These are phyloP conservation scores for Cherax destructor DNA, from an alignment of 1,140 invertebrate genomes.

Conservation along the genomic window DNA sequence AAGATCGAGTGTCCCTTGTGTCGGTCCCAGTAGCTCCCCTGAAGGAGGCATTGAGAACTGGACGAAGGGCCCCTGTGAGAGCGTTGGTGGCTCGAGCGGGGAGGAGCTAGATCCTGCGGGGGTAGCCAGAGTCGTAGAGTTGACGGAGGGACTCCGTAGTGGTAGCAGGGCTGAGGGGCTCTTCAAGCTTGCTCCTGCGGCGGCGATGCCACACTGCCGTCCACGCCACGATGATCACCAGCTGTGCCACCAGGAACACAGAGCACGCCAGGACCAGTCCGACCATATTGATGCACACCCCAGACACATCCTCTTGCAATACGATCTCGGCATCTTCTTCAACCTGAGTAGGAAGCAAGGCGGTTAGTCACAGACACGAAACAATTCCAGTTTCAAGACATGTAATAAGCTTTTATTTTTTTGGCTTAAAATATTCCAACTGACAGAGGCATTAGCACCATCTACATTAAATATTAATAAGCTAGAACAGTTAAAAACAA, in stretches of 20 bases:
- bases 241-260: conserved; percentile 87
- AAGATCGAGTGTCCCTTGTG: conserved; percentile 6
- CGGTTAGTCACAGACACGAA: too few species aligned
- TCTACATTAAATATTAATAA: too few species aligned
- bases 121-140: conserved; percentile 89
- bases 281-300: conserved; percentile 85
- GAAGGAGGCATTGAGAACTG: conserved; percentile 33
- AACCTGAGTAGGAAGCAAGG: neutral
- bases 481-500: too few species aligned
- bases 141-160: conserved; percentile 87
- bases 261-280: conserved; percentile 88
- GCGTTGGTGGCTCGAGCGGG: conserved; percentile 52
- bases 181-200: conserved; percentile 79
- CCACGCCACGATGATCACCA: conserved; percentile 88
- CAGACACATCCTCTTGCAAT: conserved; percentile 73
- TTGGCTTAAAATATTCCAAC: too few species aligned
- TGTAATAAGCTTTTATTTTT: too few species aligned
- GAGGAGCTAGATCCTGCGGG: conserved; percentile 84
- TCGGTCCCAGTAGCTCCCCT: neutral
- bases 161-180: conserved; percentile 79
- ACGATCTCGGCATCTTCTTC: conserved; percentile 73
- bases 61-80: conserved; percentile 24
- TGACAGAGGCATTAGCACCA: too few species aligned
- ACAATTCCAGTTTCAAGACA: too few species aligned
- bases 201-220: conserved; percentile 88